Conservation (phyloP, 2,888 invertebrate species). For the Oscheius sp. region DNA sequence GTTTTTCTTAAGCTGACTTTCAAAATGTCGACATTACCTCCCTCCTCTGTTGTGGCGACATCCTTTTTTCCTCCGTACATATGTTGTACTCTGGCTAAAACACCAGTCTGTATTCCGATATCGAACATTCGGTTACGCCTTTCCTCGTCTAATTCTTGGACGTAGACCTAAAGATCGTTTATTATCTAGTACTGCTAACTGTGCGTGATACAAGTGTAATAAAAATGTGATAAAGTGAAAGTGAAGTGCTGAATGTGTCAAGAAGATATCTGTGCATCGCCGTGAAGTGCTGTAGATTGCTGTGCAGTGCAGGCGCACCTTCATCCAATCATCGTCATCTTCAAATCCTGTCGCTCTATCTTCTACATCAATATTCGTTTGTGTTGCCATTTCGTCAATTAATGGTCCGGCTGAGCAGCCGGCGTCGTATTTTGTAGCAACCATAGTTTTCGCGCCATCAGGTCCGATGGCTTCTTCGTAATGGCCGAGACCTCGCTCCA, state of each 20-base stretch:
- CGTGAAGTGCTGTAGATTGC: conserved; percentile 9
- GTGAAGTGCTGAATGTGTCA: background rate
- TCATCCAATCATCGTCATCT: conserved; percentile 51
- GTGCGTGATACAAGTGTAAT: background rate
- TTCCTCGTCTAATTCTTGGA: conserved; percentile 56
- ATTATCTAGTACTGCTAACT: background rate
- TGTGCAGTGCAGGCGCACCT: conserved; percentile 40
- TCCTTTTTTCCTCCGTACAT: conserved; percentile 48
- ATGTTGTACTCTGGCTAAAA: conserved; percentile 63
- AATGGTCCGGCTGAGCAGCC: conserved; percentile 25
- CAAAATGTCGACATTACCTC: conserved; percentile 26
- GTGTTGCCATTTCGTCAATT: conserved; percentile 39
- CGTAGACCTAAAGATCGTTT: conserved; percentile 47
- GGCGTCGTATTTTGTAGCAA: background rate
- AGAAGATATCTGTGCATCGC: background rate
- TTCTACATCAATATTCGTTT: conserved; percentile 38
- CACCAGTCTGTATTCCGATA: conserved; percentile 65
- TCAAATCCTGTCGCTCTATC: conserved; percentile 30
- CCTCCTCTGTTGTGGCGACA: conserved; percentile 10
- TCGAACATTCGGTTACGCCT: conserved; percentile 58
- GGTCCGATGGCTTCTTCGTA: conserved; percentile 21
- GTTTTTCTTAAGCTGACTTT: conserved; percentile 36
- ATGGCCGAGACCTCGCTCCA: background rate
- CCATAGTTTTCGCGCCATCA: background rate
- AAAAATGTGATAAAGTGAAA: background rate